A percentile compares a stretch with the other conserved stretches of the same genome.
phyloP scores from a whole-genome alignment of 2,888 invertebrate genomes.

The Drosophila mimica region DNA sequence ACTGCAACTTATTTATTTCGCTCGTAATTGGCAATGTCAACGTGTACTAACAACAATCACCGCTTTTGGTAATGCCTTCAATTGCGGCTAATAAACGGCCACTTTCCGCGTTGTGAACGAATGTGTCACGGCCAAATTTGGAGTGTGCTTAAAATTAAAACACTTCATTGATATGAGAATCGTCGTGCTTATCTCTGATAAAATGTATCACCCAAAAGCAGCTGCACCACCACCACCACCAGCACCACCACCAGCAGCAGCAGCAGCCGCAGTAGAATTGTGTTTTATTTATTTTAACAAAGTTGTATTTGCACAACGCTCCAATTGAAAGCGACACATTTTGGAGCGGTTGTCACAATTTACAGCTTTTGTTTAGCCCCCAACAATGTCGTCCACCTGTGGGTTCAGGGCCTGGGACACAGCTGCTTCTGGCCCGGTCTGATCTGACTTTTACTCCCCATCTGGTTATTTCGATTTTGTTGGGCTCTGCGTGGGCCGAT shows the following conservation, averaged over 20 bases:
- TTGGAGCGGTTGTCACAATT: slow-evolving; percentile 41
- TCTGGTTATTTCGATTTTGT: neutral
- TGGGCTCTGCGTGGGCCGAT: slow-evolving; percentile 26
- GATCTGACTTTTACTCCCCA: neutral
- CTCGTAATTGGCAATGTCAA: slow-evolving; percentile 69
- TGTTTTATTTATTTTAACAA: slow-evolving; percentile 31
- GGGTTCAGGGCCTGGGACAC: slow-evolving; percentile 59
- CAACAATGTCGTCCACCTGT: slow-evolving; percentile 50
- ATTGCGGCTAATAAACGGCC: slow-evolving; percentile 59
- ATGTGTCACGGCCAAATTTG: slow-evolving; percentile 59
- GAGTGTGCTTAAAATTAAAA: slow-evolving; percentile 41
- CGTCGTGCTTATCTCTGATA: slow-evolving; percentile 58
- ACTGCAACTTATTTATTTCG: slow-evolving; percentile 47
- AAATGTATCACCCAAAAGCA: slow-evolving; percentile 48
- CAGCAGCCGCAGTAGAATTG: slow-evolving; percentile 14
- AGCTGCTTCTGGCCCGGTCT: slow-evolving; percentile 22
- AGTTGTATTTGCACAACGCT: slow-evolving; percentile 58
- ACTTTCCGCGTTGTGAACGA: slow-evolving; percentile 42
- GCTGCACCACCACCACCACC: neutral
- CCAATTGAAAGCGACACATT: slow-evolving; percentile 52
- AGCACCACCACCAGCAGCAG: neutral
- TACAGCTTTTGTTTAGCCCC: slow-evolving; percentile 50
- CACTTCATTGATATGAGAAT: slow-evolving; percentile 42
- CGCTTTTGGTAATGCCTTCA: slow-evolving; percentile 64
- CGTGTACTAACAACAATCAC: slow-evolving; percentile 51